A percentile compares a stretch with the other conserved stretches of the same genome.
Conservation (phyloP, 1,140 invertebrate genomes). For the Drosophila ambigua region DNA sequence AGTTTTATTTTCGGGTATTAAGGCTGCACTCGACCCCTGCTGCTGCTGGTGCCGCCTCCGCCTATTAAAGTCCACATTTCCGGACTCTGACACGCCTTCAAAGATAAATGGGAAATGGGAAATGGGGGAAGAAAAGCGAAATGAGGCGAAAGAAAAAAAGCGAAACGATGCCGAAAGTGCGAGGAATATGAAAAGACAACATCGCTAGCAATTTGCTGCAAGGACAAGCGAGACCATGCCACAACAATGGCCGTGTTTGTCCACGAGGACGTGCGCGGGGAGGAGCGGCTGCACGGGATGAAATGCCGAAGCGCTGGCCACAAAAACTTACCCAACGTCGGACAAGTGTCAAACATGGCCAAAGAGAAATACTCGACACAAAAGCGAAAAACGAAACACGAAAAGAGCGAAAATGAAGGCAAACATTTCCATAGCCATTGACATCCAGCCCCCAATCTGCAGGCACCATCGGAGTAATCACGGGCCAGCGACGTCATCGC, state of each 20-base stretch:
- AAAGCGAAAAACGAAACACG: conserved; percentile 10
- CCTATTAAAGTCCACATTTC: conserved; percentile 31
- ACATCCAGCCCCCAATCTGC: conserved; percentile 12
- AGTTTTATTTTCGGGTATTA: conserved; percentile 49
- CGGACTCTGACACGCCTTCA: conserved; percentile 15
- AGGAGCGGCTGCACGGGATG: neutral
- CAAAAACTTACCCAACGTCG: conserved; percentile 58
- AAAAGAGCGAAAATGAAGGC: conserved; percentile 37
- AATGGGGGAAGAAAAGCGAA: conserved; percentile 19
- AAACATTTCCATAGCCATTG: conserved; percentile 51
- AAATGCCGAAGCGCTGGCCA: neutral
- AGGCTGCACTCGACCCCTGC: conserved; percentile 33
- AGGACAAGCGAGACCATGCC: conserved; percentile 68
- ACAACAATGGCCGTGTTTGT: conserved; percentile 69
- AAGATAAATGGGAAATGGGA: conserved; percentile 38
- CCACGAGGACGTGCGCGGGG: conserved; percentile 46
- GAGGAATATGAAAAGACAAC: conserved; percentile 42
- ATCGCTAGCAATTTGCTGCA: conserved; percentile 64
- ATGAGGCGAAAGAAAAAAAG: conserved; percentile 36
- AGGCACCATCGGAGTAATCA: conserved; percentile 8
- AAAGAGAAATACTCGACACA: conserved; percentile 4
- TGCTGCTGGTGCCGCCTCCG: conserved; percentile 1
- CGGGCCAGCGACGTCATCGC: conserved; percentile 13
- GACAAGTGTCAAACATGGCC: conserved; percentile 57
- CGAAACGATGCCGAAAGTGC: conserved; percentile 47